These are phyloP conservation scores for Gnathonemus longibarbis DNA, from an alignment of 2,113 vertebrate species.

Conservation along the genomic window DNA sequence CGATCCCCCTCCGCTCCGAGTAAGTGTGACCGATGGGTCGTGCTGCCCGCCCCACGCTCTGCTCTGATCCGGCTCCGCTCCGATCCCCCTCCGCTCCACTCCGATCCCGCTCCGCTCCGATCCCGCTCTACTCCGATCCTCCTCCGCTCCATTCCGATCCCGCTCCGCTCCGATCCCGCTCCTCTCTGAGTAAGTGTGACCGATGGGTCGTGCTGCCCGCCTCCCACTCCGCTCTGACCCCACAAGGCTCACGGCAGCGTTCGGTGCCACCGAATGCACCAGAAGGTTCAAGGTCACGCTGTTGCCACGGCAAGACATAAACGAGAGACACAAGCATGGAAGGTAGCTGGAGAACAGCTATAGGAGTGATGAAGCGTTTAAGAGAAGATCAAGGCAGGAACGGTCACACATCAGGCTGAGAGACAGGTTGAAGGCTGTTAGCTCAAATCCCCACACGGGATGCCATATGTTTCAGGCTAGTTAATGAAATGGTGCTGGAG, in stretches of 20 bases:
- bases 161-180: no score
- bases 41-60: no score
- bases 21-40: no score
- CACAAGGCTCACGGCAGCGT: neutral
- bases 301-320: neutral
- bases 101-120: no score
- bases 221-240: no score
- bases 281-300: neutral
- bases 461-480: neutral
- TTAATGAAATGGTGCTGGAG: neutral
- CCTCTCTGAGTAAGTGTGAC: no score
- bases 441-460: neutral
- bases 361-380: neutral
- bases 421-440: neutral
- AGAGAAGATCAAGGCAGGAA: neutral
- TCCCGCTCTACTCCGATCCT: no score
- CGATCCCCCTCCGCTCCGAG: no score
- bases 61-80: no score
- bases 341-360: neutral
- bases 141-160: no score
- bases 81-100: no score
- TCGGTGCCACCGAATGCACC: neutral
- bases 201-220: neutral
- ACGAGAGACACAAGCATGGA: neutral
- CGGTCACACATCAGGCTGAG: neutral